phyloP scores from a whole-genome alignment of 2,888 invertebrate genomes.

The Polyommatus iphigenia region DNA sequence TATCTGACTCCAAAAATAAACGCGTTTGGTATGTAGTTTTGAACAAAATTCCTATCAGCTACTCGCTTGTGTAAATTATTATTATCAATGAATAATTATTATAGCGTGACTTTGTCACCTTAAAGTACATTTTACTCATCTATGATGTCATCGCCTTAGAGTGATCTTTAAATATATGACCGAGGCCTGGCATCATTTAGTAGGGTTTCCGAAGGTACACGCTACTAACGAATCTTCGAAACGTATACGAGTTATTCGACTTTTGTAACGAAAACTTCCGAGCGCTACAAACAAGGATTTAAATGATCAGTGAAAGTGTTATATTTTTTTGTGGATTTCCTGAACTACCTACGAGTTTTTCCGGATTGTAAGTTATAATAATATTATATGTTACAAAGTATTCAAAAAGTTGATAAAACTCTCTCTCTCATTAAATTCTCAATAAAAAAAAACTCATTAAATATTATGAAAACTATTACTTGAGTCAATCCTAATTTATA shows the following conservation, averaged over 20 bases:
- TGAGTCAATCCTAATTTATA: neutral
- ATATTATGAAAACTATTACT: neutral
- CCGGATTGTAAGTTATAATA: neutral
- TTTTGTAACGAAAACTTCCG: slow-evolving; percentile 36
- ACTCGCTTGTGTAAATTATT: neutral
- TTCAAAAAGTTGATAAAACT: too few species aligned
- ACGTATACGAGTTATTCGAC: neutral
- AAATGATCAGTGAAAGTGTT: slow-evolving; percentile 21
- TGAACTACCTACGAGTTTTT: neutral
- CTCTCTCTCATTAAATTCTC: too few species aligned
- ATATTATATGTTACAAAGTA: neutral
- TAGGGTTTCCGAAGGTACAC: slow-evolving; percentile 55
- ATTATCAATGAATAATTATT: slow-evolving; percentile 27
- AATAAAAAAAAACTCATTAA: too few species aligned
- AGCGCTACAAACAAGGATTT: slow-evolving; percentile 38
- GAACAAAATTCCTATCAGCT: neutral
- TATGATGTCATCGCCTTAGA: slow-evolving; percentile 70
- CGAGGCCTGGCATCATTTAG: slow-evolving; percentile 63
- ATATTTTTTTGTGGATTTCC: neutral
- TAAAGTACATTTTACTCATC: slow-evolving; percentile 50
- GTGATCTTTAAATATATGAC: slow-evolving; percentile 62
- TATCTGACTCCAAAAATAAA: slow-evolving; percentile 12
- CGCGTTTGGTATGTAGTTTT: neutral
- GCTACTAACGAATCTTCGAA: slow-evolving; percentile 46
- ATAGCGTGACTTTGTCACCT: slow-evolving; percentile 35